phyloP scores from a whole-genome alignment of 2,113 vertebrate species.

The Picathartes gymnocephalus region DNA sequence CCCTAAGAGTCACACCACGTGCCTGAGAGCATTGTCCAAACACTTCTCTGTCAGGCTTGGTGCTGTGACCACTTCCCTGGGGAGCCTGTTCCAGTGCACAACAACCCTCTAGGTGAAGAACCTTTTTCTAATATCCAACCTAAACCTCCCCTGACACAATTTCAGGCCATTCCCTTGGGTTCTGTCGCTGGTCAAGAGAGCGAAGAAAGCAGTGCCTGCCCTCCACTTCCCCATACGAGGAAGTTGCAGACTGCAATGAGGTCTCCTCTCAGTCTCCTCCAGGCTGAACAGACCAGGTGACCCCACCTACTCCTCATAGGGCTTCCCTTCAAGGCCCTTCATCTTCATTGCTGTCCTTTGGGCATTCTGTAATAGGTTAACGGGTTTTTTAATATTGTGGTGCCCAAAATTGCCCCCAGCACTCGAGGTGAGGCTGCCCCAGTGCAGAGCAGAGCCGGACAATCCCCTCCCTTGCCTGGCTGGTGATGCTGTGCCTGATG shows the following conservation, averaged over 20 bases:
- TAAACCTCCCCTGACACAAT: background rate
- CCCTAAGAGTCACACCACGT: background rate
- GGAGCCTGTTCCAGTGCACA: background rate
- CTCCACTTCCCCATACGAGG: background rate
- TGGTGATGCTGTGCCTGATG: background rate
- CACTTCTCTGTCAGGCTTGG: background rate
- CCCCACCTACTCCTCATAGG: background rate
- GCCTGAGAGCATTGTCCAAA: background rate
- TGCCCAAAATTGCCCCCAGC: background rate
- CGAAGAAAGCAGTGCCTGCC: background rate
- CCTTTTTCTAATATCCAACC: background rate
- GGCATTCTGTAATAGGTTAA: background rate
- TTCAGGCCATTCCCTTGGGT: background rate
- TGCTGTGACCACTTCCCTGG: background rate
- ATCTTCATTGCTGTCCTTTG: background rate
- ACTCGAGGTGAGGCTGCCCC: fast-evolving
- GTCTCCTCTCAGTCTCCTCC: background rate
- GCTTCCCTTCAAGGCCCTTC: background rate
- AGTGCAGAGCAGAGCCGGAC: background rate
- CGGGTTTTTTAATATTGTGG: background rate
- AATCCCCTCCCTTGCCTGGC: background rate
- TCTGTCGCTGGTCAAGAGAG: background rate
- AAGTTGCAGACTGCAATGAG: background rate
- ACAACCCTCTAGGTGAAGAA: background rate
- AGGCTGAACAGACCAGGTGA: background rate